phyloP scores from a whole-genome alignment of 2,113 vertebrate species.

The Aramus guarauna region DNA sequence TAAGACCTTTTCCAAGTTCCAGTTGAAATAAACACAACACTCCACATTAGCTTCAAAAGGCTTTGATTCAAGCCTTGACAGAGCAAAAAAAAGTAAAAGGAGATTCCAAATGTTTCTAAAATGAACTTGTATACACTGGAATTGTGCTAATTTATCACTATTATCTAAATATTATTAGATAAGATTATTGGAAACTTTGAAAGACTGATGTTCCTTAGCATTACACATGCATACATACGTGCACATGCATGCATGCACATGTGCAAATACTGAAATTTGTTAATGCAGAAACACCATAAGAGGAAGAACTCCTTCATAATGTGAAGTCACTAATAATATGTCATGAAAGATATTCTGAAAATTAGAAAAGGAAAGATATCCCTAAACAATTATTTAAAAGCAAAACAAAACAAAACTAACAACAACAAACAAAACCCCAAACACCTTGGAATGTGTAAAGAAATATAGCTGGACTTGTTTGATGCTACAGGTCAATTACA shows the following conservation, averaged over 20 bases:
- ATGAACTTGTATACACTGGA: not conserved
- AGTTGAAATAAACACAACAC: not conserved
- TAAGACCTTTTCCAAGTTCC: not conserved
- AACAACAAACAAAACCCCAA: no score
- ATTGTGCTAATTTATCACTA: not conserved
- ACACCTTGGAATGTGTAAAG: not conserved
- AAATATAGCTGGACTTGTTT: not conserved
- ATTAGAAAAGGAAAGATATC: not conserved
- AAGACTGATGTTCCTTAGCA: not conserved
- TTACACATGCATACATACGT: not conserved
- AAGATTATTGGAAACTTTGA: not conserved
- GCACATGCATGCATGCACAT: accelerated
- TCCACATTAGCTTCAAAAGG: not conserved
- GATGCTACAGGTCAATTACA: not conserved
- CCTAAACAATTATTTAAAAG: not conserved
- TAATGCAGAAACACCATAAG: not conserved
- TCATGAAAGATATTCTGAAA: not conserved
- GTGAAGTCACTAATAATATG: not conserved
- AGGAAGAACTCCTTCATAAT: not conserved
- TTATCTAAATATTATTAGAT: not conserved
- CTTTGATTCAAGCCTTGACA: not conserved
- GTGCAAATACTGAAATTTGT: not conserved
- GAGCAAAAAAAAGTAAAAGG: not conserved
- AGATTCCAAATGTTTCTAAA: not conserved
- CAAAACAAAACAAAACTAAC: not conserved